A percentile compares a stretch with the other conserved stretches of the same genome.
Conservation (phyloP, 2,797 vertebrate species). For the Helicolenus hilgendorfi region DNA sequence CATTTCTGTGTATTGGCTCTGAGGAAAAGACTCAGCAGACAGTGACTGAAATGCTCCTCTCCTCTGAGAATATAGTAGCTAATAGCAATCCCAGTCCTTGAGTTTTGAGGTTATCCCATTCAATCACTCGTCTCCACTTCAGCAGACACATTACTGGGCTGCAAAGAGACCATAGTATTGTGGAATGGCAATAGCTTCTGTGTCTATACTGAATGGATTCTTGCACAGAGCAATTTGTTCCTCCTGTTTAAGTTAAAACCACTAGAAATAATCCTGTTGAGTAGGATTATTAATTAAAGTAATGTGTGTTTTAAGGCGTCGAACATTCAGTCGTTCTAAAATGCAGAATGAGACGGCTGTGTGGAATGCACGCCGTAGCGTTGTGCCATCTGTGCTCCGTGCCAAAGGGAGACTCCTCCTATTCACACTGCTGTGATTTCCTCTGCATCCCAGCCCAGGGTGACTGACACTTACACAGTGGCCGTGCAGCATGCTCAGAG, state of each 20-base stretch:
- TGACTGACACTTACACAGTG: conserved; percentile 85
- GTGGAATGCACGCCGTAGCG: conserved; percentile 31
- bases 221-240: background rate
- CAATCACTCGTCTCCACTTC: conserved; percentile 78
- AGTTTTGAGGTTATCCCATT: conserved; percentile 83
- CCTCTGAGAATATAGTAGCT: conserved; percentile 74
- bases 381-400: conserved; percentile 70
- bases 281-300: conserved; percentile 17
- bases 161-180: conserved; percentile 41
- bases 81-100: conserved; percentile 80
- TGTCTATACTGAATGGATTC: conserved; percentile 13
- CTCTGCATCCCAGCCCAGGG: conserved; percentile 69
- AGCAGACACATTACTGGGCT: conserved; percentile 67
- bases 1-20: conserved; percentile 57
- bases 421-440: conserved; percentile 80
- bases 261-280: conserved; percentile 7
- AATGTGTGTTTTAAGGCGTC: conserved; percentile 24
- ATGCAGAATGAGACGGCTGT: conserved; percentile 24
- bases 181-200: conserved; percentile 25
- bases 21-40: conserved; percentile 72
- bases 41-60: conserved; percentile 69
- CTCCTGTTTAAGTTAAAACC: conserved; percentile 13
- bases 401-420: conserved; percentile 68
- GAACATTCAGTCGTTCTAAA: conserved; percentile 17
- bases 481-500: conserved; percentile 78